A percentile compares a stretch with the other conserved stretches of the same genome.
Evolutionary conservation across 2,113 vertebrate species (phyloP).

Genomic region (Callithrix jacchus): DNA sequence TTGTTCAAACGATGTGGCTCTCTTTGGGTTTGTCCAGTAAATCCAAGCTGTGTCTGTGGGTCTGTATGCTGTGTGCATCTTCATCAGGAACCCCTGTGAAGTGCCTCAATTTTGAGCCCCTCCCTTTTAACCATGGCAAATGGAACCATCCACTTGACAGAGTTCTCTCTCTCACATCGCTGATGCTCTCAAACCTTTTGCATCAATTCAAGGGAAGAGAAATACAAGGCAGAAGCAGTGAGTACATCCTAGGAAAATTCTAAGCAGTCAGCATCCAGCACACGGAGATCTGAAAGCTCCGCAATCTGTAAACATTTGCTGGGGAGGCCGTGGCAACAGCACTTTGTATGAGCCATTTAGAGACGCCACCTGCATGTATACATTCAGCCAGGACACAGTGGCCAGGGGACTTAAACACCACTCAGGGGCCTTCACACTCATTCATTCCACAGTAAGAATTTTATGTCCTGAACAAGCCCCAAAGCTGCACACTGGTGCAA

Average conservation of each 20-base stretch:
- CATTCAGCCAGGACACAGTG: conserved; percentile 94
- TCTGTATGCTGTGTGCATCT: conserved; percentile 96
- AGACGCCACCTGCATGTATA: conserved; percentile 91
- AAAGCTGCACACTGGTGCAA: too few relatives aligned
- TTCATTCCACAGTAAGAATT: too few relatives aligned
- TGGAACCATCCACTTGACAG: conserved; percentile 95
- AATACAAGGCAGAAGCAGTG: conserved; percentile 95
- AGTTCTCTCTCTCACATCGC: conserved; percentile 90
- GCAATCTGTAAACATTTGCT: conserved; percentile 93
- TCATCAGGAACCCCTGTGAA: conserved; percentile 90
- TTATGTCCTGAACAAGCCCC: too few relatives aligned
- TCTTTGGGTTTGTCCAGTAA: conserved; percentile 94
- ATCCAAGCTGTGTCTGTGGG: conserved; percentile 89
- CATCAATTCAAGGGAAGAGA: conserved; percentile 93
- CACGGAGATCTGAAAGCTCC: conserved; percentile 94
- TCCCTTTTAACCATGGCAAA: conserved; percentile 93
- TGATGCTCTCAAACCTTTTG: conserved; percentile 93
- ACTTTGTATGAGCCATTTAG: conserved; percentile 86
- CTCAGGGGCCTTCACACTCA: conserved; percentile 90
- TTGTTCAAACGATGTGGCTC: conserved; percentile 86
- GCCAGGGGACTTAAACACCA: conserved; percentile 95
- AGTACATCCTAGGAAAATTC: conserved; percentile 87
- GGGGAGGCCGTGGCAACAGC: conserved; percentile 92
- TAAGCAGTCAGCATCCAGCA: conserved; percentile 92
- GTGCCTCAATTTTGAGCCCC: conserved; percentile 88